Conservation (phyloP, 2,797 vertebrate species). For the Scolopax rusticola region DNA sequence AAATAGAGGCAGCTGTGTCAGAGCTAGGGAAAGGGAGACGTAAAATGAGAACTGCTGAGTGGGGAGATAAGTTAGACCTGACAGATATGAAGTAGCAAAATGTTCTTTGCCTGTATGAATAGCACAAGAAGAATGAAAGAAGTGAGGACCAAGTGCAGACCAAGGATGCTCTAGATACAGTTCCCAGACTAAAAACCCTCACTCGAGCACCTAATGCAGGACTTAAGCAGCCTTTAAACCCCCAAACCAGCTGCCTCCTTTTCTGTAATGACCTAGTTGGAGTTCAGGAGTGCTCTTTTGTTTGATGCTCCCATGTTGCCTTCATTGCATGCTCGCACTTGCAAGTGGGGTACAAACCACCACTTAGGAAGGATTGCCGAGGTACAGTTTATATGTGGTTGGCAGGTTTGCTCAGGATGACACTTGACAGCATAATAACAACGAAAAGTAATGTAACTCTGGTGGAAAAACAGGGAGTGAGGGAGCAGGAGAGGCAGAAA, state of each 20-base stretch:
- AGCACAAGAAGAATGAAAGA: background rate
- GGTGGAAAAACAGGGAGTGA: background rate
- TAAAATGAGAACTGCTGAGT: constrained; percentile 17
- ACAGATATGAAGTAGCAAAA: background rate
- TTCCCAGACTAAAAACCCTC: background rate
- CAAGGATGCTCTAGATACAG: background rate
- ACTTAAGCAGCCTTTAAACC: background rate
- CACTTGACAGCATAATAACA: background rate
- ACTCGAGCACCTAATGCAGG: background rate
- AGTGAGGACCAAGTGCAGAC: background rate
- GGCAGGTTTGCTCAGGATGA: background rate
- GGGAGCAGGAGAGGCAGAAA: background rate
- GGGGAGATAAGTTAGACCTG: background rate
- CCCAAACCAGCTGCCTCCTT: background rate
- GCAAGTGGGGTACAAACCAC: background rate
- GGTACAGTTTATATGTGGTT: background rate
- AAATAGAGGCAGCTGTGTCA: background rate
- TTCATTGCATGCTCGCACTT: background rate
- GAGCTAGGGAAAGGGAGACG: background rate
- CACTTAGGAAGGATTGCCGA: fast-evolving
- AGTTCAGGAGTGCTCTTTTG: background rate
- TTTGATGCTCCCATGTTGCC: background rate
- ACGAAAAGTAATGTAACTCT: background rate
- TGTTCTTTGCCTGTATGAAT: background rate
- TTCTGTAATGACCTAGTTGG: background rate